These are phyloP conservation scores for Graphium colonna DNA, from an alignment of 2,888 invertebrate genomes.

Conservation along the genomic window DNA sequence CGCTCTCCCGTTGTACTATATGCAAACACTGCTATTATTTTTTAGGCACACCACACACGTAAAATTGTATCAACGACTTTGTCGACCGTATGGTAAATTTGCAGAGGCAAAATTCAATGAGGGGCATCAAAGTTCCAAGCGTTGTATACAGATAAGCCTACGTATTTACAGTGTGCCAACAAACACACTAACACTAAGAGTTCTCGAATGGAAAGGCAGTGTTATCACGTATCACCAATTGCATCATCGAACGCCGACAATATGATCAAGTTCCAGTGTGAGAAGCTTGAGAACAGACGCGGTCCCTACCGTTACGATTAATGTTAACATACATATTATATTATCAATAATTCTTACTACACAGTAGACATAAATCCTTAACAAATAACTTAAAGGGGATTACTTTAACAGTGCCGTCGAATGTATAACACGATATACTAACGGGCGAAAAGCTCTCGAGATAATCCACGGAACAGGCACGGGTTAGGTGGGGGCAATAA, in stretches of 20 bases:
- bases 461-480: slow-evolving; percentile 54
- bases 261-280: slow-evolving; percentile 39
- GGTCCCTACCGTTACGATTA: slow-evolving; percentile 63
- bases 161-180: slow-evolving; percentile 41
- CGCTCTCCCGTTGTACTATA: too few relatives aligned
- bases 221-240: slow-evolving; percentile 47
- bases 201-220: slow-evolving; percentile 59
- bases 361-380: slow-evolving; percentile 78
- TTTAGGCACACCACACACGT: too few relatives aligned
- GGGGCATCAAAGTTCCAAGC: too few relatives aligned
- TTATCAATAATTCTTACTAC: slow-evolving; percentile 70
- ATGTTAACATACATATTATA: slow-evolving; percentile 60
- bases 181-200: slow-evolving; percentile 57
- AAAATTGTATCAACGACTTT: too few relatives aligned
- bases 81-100: too few relatives aligned
- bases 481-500: slow-evolving; percentile 22
- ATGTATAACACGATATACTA: slow-evolving; percentile 66
- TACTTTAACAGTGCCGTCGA: slow-evolving; percentile 74
- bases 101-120: too few relatives aligned
- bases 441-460: too few relatives aligned
- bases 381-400: slow-evolving; percentile 74
- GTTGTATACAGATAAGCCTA: neutral
- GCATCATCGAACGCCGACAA: slow-evolving; percentile 54
- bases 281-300: slow-evolving; percentile 67
- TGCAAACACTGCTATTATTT: too few relatives aligned